Conservation (phyloP, 2,888 invertebrate species). For the Epinotia bilunana region DNA sequence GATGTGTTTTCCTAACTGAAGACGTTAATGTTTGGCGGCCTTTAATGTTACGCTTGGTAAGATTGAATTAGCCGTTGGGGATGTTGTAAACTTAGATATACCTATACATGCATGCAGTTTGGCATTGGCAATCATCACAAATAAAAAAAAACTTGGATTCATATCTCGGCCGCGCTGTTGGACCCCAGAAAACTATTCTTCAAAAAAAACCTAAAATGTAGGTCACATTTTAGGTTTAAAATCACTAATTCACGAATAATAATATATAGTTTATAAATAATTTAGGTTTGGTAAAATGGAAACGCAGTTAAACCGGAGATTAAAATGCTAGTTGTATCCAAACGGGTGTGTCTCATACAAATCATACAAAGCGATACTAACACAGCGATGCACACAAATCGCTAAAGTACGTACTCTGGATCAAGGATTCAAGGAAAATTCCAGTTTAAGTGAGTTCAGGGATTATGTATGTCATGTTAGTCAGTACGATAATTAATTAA, state of each 20-base stretch:
- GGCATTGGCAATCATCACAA: too few species aligned
- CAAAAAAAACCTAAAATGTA: too few species aligned
- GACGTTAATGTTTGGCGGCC: neutral
- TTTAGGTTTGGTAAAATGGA: neutral
- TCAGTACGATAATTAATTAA: neutral
- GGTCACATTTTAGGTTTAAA: too few species aligned
- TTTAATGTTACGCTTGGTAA: neutral
- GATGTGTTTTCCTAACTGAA: slow-evolving; percentile 1
- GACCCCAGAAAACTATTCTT: too few species aligned
- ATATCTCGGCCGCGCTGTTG: too few species aligned
- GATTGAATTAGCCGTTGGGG: neutral
- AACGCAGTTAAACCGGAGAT: slow-evolving; percentile 4
- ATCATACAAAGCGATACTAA: slow-evolving; percentile 53
- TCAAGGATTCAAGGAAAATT: slow-evolving; percentile 26
- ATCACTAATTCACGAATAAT: neutral
- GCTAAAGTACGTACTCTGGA: slow-evolving; percentile 54
- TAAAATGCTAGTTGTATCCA: slow-evolving; percentile 25
- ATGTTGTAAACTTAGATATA: neutral
- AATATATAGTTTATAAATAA: too few species aligned
- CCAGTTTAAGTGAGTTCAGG: slow-evolving; percentile 23
- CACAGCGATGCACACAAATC: slow-evolving; percentile 56
- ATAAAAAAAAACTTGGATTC: too few species aligned
- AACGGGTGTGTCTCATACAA: slow-evolving; percentile 43
- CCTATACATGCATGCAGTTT: too few species aligned
- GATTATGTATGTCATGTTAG: slow-evolving; percentile 28